phyloP scores from a whole-genome alignment of 2,113 vertebrate genomes.

The Neolamprologus cancellatus region DNA sequence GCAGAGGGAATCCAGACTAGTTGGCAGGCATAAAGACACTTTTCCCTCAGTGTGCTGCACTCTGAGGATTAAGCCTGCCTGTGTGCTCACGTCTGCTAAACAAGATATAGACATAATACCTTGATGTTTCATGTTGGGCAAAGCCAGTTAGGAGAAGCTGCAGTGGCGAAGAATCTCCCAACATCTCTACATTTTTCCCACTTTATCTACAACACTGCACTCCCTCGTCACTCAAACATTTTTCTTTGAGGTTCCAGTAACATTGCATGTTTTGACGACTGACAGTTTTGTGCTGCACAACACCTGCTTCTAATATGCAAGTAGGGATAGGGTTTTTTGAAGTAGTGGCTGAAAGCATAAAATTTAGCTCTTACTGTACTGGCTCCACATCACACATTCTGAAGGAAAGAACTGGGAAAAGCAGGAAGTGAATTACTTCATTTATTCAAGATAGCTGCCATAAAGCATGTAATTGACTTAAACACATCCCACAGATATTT shows the following conservation, averaged over 20 bases:
- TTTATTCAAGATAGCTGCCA: constrained; percentile 16
- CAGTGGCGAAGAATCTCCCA: background rate
- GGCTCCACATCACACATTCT: constrained; percentile 12
- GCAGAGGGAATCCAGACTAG: constrained; percentile 47
- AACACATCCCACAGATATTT: constrained; percentile 22
- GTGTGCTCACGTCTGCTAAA: constrained; percentile 40
- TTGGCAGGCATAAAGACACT: constrained; percentile 46
- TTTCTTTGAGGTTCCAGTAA: background rate
- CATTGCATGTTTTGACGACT: background rate
- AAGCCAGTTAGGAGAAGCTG: background rate
- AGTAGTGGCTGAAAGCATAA: constrained; percentile 8
- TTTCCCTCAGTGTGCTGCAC: constrained; percentile 26
- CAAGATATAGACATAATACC: constrained; percentile 46
- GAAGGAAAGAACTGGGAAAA: constrained; percentile 1
- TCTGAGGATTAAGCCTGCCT: constrained; percentile 46
- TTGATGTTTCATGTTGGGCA: constrained; percentile 11
- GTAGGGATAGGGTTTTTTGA: background rate
- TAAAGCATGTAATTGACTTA: constrained; percentile 31
- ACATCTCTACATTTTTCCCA: background rate
- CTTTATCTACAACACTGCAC: background rate
- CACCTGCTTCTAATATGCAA: background rate
- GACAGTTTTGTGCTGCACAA: background rate
- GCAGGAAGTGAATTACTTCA: constrained; percentile 31
- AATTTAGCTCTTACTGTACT: constrained; percentile 10
- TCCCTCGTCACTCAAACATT: background rate